A percentile compares a stretch with the other conserved stretches of the same genome.
Conservation (phyloP, 2,888 invertebrate genomes). For the Zeuzera pyrina region DNA sequence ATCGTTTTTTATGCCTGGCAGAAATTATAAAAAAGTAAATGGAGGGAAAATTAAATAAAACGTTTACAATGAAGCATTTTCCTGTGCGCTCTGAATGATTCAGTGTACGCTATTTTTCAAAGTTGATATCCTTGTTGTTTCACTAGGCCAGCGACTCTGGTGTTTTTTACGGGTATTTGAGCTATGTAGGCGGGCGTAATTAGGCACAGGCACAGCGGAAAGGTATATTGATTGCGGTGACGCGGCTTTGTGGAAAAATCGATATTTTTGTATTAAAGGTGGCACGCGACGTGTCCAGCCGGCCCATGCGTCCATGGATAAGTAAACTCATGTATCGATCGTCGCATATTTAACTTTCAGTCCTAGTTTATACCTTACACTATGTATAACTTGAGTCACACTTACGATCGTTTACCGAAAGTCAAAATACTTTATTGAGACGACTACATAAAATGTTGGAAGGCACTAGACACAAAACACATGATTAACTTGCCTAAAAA, state of each 20-base stretch:
- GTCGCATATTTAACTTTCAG: constrained; percentile 48
- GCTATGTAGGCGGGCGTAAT: constrained; percentile 68
- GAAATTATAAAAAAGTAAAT: constrained; percentile 73
- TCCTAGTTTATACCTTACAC: constrained; percentile 53
- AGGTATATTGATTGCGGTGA: constrained; percentile 73
- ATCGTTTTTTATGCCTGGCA: constrained; percentile 71
- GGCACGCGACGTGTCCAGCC: constrained; percentile 68
- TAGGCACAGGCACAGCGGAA: constrained; percentile 69
- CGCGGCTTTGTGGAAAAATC: constrained; percentile 68
- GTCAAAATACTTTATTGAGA: constrained; percentile 28
- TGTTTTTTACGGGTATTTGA: constrained; percentile 63
- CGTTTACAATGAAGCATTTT: constrained; percentile 72
- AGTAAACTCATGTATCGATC: constrained; percentile 62
- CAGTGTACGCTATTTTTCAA: constrained; percentile 65
- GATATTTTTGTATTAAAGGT: constrained; percentile 70
- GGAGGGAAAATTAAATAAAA: constrained; percentile 73
- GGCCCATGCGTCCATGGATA: constrained; percentile 55
- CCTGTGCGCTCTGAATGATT: constrained; percentile 70
- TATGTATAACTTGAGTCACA: constrained; percentile 47
- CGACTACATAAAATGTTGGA: no score
- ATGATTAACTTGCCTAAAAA: no score
- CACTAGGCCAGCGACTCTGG: constrained; percentile 38
- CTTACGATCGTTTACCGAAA: constrained; percentile 34
- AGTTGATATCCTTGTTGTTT: constrained; percentile 41
- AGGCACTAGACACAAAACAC: no score